Base-by-base conservation (phyloP, 2,888 invertebrate genomes). In the Leucophenga maculata region DNA sequence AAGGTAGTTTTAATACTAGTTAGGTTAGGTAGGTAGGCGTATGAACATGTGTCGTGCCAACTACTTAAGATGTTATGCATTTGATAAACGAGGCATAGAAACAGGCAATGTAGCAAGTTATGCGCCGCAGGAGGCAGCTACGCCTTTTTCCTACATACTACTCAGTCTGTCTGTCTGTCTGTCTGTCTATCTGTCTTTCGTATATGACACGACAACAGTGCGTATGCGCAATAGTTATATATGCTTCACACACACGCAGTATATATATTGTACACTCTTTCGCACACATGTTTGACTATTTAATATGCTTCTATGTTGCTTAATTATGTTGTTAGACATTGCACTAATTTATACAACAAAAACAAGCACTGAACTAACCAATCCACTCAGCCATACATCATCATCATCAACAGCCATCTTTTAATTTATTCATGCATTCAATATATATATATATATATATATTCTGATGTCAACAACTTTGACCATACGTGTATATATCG, bases 301-400 rank as follows among this genome's bases (percentile, higher is more conserved):
- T n/a, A 50, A 18, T 50, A 16, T 50, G 50, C 50, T n/a, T 18
- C 50, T 50, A 18, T 50, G 6, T 18, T 50, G n/a, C 20, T 55
- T 55, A 55, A 55, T 55, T 55, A 55, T 55, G 26, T 55, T 55
- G 55, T 55, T 55, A 55, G 55, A 55, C 20, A 55, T 22, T 26
- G 26, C 22, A 55, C 3, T 55, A 6, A 55, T 55, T 13, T 14
- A 52, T 18, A 20, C 52, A 52, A 52, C 52, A 52, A 52, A 16
- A 52, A 18, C 39, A 39, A 39, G 50, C 6, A 50, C 6, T 18
- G 9, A 16, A 18, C 50, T 4, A 14, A n/a, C 13, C 50, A 50
- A 50, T 39, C 26, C 50, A 50, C 16, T 18, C n/a, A 50, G 16
- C 50, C 50, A 6, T 50, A 50, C 50, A 16, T 50, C 13, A 16